phyloP scores from a whole-genome alignment of 2,113 vertebrate genomes.

The Halichoeres trimaculatus region DNA sequence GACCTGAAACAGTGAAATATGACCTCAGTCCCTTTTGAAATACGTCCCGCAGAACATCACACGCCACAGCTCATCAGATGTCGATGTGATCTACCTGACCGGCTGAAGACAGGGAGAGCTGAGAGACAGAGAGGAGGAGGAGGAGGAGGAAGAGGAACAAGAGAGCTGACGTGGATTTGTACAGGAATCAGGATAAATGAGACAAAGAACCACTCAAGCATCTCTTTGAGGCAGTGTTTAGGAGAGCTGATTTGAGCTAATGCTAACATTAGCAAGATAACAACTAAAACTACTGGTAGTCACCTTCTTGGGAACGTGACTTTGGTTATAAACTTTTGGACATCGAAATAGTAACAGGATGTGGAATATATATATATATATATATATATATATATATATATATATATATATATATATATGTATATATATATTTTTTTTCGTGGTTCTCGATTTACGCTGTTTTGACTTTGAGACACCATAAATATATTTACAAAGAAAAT shows the following conservation, averaged over 20 bases:
- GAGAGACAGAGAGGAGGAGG: neutral
- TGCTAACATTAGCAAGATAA: neutral
- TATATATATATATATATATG: no score
- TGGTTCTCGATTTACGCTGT: no score
- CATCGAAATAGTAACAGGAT: no score
- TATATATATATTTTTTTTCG: no score
- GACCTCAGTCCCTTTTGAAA: constrained; percentile 85
- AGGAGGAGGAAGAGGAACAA: neutral
- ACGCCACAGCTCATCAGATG: constrained; percentile 84
- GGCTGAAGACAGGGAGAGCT: constrained; percentile 52
- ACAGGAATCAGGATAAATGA: constrained; percentile 3
- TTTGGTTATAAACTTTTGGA: no score
- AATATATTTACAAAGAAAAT: no score
- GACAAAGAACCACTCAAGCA: neutral
- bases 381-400: no score
- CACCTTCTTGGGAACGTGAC: no score
- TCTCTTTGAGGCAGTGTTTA: neutral
- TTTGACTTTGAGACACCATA: no score
- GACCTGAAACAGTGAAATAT: constrained; percentile 92
- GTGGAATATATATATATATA: no score
- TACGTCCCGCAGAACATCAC: constrained; percentile 85
- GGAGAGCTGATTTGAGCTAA: neutral
- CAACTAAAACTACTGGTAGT: no score
- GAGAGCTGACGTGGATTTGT: neutral
- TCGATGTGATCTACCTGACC: constrained; percentile 84